phyloP scores from a whole-genome alignment of 1,140 invertebrate genomes.

The Meloidogyne exigua region DNA sequence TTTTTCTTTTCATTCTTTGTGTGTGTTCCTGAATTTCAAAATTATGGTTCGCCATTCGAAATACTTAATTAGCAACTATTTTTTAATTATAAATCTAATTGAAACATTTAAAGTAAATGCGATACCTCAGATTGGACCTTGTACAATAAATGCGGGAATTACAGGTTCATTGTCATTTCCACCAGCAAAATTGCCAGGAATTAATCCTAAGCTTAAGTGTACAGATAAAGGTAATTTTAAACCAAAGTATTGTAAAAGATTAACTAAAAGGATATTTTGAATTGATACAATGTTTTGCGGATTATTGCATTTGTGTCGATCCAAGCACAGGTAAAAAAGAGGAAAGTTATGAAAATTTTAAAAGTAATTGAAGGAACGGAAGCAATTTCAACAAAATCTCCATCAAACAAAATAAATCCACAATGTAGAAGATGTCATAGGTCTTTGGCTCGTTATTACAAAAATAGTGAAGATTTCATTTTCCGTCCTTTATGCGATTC shows the following conservation, averaged over 20 bases:
- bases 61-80: neutral
- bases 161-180: neutral
- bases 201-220: constrained; percentile 9
- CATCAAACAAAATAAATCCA: constrained; percentile 16
- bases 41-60: neutral
- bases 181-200: neutral
- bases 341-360: neutral
- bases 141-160: constrained; percentile 1
- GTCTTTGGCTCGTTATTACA: constrained; percentile 21
- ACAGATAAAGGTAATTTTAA: constrained; percentile 17
- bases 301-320: constrained; percentile 37
- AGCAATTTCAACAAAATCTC: constrained; percentile 17
- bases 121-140: neutral
- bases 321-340: constrained; percentile 16
- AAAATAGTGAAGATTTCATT: neutral
- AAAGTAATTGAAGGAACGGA: constrained; percentile 10
- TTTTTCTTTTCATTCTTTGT: neutral
- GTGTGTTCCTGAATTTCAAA: neutral
- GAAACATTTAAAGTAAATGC: neutral
- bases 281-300: constrained; percentile 16
- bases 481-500: constrained; percentile 25
- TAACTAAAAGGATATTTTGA: constrained; percentile 24
- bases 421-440: constrained; percentile 19
- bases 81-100: neutral
- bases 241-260: neutral